Percentiles rank a stretch among this genome's conserved stretches.
phyloP scores from a whole-genome alignment of 2,113 vertebrate species.

The Smithornis capensis region DNA sequence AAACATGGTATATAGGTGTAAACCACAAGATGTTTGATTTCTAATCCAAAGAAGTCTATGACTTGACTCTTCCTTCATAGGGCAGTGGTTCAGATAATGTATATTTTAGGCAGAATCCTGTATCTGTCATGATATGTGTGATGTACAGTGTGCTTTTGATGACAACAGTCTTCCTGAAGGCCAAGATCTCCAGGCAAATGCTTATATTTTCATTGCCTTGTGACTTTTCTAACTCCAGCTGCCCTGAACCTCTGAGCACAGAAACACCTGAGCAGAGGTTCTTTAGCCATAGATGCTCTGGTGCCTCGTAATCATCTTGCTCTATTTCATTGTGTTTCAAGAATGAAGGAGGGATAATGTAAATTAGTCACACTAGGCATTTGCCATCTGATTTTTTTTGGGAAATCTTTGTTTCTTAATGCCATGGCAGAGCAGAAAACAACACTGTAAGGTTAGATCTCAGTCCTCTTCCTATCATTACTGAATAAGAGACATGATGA shows the following conservation, averaged over 20 bases:
- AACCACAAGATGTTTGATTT: background rate
- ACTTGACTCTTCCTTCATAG: background rate
- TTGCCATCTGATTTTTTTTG: background rate
- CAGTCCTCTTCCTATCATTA: background rate
- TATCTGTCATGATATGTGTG: background rate
- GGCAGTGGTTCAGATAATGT: background rate
- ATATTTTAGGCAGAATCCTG: background rate
- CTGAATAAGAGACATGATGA: background rate
- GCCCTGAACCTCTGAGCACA: background rate
- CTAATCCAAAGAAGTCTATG: background rate
- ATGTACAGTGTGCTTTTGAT: background rate
- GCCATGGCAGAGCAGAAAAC: background rate
- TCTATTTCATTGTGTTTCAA: background rate
- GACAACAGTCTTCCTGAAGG: background rate
- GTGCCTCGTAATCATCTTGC: background rate
- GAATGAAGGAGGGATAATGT: background rate
- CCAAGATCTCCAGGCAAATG: background rate
- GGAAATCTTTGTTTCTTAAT: background rate
- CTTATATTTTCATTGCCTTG: background rate
- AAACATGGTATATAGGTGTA: fast-evolving
- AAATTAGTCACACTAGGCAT: background rate
- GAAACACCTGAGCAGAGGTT: background rate
- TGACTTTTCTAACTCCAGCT: background rate
- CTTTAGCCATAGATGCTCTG: background rate
- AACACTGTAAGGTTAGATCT: background rate